Evolutionary conservation across 2,113 vertebrate species (phyloP), one percentile per base, ranked within the genome.

Genomic region (Capreolus pygargus): DNA sequence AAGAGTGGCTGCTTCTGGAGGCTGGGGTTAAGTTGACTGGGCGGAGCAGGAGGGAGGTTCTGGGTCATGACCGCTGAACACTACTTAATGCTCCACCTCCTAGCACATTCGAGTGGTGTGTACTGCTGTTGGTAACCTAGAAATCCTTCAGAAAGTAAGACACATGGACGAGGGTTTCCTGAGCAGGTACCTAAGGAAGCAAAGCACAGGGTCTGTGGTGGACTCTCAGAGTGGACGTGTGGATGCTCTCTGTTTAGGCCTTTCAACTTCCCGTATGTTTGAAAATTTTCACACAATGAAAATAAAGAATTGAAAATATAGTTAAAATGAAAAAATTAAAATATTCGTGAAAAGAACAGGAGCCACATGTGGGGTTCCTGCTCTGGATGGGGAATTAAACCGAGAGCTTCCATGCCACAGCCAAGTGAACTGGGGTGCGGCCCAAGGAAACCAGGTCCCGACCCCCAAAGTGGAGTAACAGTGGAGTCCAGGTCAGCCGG

Each of bases 351-450:
- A 82, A 83, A 90, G 45, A 86, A 36, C 4, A 43, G 54, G 60
- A 43, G 19, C 10, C 50, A 30, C 82, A 25, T 36, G 36, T 9
- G 16, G 60, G 47, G 12, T 45, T n/a, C 21, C 23, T 85, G n/a
- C 64, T 76, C 25, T 78, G n/a, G 27, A 50, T 28, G 16, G 23
- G 78, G 76, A 58, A 30, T 60, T 76, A 50, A 70, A 70, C 50
- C 1, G 0, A 78, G 39, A 47, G 74, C 3, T 45, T 78, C 14
- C 0, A 0, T 16, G 14, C 14, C 7, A 43, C 43, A 15, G 25
- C 43, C 39, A 16, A 47, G 74, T 16, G 43, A 78, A 78, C 43
- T 28, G 43, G 74, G 74, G 14, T 47, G 25, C 3, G 0, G 43
- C 25, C 74, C 25, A 28, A 8, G 39, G 39, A 76, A 43, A 27